These are phyloP conservation scores for Encarsia formosa DNA, from an alignment of 2,888 invertebrate genomes.

Conservation along the genomic window DNA sequence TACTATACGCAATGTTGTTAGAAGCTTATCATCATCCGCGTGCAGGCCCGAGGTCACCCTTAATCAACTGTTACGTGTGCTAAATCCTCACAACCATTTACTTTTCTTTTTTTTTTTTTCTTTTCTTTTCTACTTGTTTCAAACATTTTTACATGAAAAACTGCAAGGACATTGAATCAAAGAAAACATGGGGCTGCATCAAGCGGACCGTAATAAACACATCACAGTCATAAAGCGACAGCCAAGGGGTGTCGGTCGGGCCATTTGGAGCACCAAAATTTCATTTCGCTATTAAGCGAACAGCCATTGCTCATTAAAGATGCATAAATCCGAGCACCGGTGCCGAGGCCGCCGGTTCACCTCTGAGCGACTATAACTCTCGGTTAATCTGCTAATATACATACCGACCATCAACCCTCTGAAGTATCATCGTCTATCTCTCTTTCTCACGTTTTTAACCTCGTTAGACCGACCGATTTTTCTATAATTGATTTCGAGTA, in stretches of 20 bases:
- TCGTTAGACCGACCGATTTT: no score
- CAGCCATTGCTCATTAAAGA: constrained; percentile 3
- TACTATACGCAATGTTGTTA: constrained; percentile 8
- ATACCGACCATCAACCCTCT: neutral
- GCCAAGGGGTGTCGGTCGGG: constrained; percentile 8
- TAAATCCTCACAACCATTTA: neutral
- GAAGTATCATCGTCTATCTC: no score
- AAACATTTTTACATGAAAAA: no score
- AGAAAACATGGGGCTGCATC: no score
- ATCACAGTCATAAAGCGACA: no score
- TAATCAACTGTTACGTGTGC: constrained; percentile 28
- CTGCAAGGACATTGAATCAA: no score
- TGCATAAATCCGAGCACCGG: constrained; percentile 13
- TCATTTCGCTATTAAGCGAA: constrained; percentile 20
- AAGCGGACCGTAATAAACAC: no score
- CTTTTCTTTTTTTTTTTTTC: neutral
- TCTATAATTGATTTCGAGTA: no score
- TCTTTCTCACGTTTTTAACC: no score
- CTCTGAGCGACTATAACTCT: constrained; percentile 8
- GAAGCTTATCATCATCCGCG: no score
- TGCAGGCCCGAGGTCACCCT: constrained; percentile 31
- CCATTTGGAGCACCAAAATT: constrained; percentile 15
- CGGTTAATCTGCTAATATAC: constrained; percentile 11
- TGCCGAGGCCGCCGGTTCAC: constrained; percentile 1
- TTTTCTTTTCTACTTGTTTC: no score